Evolutionary conservation across 2,797 vertebrate genomes (phyloP).

Genomic region (Gila robusta): DNA sequence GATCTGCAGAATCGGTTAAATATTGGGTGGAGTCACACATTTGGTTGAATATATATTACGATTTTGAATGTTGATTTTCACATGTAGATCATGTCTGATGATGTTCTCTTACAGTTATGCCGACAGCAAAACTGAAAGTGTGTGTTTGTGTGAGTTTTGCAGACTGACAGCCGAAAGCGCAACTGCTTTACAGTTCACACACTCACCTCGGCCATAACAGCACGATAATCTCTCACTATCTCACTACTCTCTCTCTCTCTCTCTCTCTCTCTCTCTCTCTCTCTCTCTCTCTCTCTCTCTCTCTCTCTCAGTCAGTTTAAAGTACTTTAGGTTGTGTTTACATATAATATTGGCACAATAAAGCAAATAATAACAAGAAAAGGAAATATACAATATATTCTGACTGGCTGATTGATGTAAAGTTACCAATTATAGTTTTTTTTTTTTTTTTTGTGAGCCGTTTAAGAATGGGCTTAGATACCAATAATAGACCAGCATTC

Average conservation of each 20-base stretch:
- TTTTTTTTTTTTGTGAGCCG: too few relatives aligned
- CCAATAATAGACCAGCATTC: too few relatives aligned
- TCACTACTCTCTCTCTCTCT: too few relatives aligned
- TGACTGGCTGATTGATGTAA: background rate
- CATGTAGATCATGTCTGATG: background rate
- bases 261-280: too few relatives aligned
- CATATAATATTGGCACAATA: background rate
- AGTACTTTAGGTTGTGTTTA: background rate
- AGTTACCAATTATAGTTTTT: background rate
- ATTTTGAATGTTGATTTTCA: background rate
- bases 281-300: too few relatives aligned
- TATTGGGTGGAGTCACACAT: background rate
- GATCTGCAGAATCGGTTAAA: background rate
- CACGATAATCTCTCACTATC: background rate
- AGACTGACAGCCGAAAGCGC: background rate
- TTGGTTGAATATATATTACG: background rate
- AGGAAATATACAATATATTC: too few relatives aligned
- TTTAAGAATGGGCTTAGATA: too few relatives aligned
- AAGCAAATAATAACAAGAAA: too few relatives aligned
- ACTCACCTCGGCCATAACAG: background rate
- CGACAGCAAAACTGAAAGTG: background rate
- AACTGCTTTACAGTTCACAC: conserved; percentile 9
- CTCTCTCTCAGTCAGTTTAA: background rate
- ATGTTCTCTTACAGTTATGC: background rate
- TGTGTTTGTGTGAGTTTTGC: background rate